Conservation (phyloP, 2,888 invertebrate species). For the Aphrophora alni region DNA sequence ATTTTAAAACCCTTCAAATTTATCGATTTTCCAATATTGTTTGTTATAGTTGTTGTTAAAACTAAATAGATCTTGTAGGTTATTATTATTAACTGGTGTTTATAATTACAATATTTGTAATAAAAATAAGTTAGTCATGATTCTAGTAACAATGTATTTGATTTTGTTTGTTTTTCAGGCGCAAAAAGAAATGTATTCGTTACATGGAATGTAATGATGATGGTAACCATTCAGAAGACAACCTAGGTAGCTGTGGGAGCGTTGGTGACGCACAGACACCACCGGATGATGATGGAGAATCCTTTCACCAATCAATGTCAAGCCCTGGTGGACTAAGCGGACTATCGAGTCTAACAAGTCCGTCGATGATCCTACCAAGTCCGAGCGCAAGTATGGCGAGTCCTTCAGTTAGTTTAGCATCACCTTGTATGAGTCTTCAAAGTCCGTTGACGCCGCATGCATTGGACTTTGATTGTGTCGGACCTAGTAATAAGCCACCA, state of each 20-base stretch:
- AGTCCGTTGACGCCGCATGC: conserved; percentile 59
- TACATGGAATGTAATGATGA: conserved; percentile 85
- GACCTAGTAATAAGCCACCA: conserved; percentile 55
- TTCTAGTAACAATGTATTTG: too few relatives aligned
- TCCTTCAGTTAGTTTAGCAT: conserved; percentile 66
- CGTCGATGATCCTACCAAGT: conserved; percentile 76
- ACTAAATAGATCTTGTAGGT: too few relatives aligned
- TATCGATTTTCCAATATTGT: too few relatives aligned
- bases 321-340: conserved; percentile 71
- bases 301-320: conserved; percentile 59
- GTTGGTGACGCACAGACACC: conserved; percentile 73
- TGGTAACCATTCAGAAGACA: conserved; percentile 72
- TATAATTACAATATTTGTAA: too few relatives aligned
- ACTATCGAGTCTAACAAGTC: conserved; percentile 72
- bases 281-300: conserved; percentile 68
- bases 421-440: conserved; percentile 63
- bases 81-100: too few relatives aligned
- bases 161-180: conserved; percentile 71
- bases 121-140: too few relatives aligned
- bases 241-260: conserved; percentile 80
- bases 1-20: too few relatives aligned
- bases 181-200: conserved; percentile 96
- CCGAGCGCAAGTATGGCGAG: conserved; percentile 76
- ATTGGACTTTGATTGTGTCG: conserved; percentile 56
- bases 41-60: too few relatives aligned